Evolutionary conservation across 1,140 invertebrate genomes (phyloP).

Genomic region (Papilio aristodemus): DNA sequence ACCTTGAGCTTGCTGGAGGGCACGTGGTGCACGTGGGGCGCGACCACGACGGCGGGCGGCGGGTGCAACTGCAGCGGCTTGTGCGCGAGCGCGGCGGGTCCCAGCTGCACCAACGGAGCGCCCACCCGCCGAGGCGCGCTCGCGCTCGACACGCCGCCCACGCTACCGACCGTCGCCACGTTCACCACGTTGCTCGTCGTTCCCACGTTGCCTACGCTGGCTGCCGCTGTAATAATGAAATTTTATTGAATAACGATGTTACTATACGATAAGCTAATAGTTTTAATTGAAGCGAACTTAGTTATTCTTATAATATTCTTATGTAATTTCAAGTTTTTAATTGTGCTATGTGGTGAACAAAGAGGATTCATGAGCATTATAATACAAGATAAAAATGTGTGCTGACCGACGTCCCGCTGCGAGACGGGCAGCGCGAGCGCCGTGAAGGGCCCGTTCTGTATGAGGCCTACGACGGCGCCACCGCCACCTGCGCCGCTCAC

Average conservation of each 20-base stretch:
- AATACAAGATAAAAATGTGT: not conserved
- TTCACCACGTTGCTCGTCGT: slow-evolving; percentile 36
- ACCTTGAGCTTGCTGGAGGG: slow-evolving; percentile 64
- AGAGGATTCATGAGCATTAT: not conserved
- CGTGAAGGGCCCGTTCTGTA: slow-evolving; percentile 67
- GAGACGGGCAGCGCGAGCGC: slow-evolving; percentile 53
- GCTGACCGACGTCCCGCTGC: slow-evolving; percentile 45
- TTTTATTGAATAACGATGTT: not conserved
- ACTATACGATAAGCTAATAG: too few species aligned
- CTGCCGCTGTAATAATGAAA: slow-evolving; percentile 38
- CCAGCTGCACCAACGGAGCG: slow-evolving; percentile 55
- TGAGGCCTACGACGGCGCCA: slow-evolving; percentile 49
- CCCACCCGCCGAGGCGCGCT: slow-evolving; percentile 40
- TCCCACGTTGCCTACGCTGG: slow-evolving; percentile 36
- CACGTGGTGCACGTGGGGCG: slow-evolving; percentile 58
- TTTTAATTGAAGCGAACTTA: too few species aligned
- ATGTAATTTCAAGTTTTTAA: too few species aligned
- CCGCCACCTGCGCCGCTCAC: slow-evolving; percentile 44
- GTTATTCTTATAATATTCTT: too few species aligned
- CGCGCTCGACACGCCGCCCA: slow-evolving; percentile 37
- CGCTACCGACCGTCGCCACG: slow-evolving; percentile 37
- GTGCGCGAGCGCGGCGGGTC: slow-evolving; percentile 47
- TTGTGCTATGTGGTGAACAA: too few species aligned
- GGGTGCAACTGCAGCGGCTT: slow-evolving; percentile 50
- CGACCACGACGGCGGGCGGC: slow-evolving; percentile 50